phyloP scores from a whole-genome alignment of 1,140 invertebrate genomes.

The Drosophila pectinifera region DNA sequence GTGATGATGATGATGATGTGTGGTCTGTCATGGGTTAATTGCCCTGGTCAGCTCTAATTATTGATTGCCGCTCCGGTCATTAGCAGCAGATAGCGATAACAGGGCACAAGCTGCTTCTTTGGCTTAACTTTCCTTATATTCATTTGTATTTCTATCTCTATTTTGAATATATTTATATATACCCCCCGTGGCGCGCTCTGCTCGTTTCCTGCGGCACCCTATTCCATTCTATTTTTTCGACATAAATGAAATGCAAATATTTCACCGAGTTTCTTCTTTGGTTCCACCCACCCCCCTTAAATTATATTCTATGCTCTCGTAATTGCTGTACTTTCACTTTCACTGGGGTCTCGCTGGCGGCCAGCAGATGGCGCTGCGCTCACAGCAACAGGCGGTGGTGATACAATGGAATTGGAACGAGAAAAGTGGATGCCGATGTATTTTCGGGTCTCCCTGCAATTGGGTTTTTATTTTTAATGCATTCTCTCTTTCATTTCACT shows the following conservation, averaged over 20 bases:
- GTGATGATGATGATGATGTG: conserved; percentile 14
- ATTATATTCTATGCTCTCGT: conserved; percentile 13
- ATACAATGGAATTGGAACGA: conserved; percentile 13
- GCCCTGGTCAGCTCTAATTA: conserved; percentile 47
- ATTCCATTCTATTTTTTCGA: background rate
- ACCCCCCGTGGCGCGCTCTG: background rate
- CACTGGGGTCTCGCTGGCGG: background rate
- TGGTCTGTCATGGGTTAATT: conserved; percentile 49
- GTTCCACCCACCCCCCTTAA: background rate
- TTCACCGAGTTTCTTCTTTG: conserved; percentile 1
- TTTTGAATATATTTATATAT: background rate
- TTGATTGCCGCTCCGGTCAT: conserved; percentile 48
- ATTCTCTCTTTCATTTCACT: conserved; percentile 29
- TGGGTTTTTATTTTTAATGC: background rate
- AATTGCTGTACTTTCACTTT: conserved; percentile 31
- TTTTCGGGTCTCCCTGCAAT: conserved; percentile 19
- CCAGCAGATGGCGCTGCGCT: conserved; percentile 12
- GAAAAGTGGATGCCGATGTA: conserved; percentile 12
- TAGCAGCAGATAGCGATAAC: conserved; percentile 46
- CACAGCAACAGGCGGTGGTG: conserved; percentile 29
- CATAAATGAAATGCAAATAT: conserved; percentile 43
- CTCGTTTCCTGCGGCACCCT: conserved; percentile 10
- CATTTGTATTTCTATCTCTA: background rate
- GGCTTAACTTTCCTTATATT: background rate
- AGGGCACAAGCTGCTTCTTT: conserved; percentile 19